A percentile compares a stretch with the other conserved stretches of the same genome.
phyloP scores from a whole-genome alignment of 30 jellyfish, hydroid and myxozoan genomes.

The Cassiopea andromeda region DNA sequence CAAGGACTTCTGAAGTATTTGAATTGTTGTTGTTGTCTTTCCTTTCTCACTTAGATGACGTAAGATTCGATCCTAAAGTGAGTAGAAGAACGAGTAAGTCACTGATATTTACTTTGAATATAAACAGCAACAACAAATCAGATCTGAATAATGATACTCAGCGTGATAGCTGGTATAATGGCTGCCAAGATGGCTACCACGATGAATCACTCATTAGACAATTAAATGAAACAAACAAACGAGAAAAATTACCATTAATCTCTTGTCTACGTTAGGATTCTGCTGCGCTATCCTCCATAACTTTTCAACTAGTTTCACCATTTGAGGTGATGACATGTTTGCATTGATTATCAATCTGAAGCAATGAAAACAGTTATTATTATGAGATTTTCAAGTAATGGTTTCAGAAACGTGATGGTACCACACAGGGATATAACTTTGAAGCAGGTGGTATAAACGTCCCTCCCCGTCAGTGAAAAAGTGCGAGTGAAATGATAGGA shows the following conservation, averaged over 20 bases:
- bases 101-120: no score
- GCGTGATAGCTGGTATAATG: no score
- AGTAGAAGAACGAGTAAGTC: background rate
- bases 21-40: background rate
- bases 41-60: background rate
- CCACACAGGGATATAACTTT: no score
- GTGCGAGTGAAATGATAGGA: no score
- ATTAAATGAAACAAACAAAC: background rate
- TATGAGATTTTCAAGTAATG: background rate
- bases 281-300: conserved; percentile 75
- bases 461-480: no score
- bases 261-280: conserved; percentile 54
- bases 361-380: background rate
- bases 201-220: background rate
- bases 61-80: conserved; percentile 6
- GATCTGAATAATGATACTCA: no score
- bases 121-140: no score
- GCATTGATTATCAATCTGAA: conserved; percentile 61
- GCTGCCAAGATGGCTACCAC: no score
- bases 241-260: conserved; percentile 46
- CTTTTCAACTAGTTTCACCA: conserved; percentile 66
- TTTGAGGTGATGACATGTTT: conserved; percentile 51
- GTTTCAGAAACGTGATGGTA: no score
- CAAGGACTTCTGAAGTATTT: conserved; percentile 4
- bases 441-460: no score